Percentiles rank a stretch among this genome's conserved stretches.
Conservation (phyloP, 2,888 invertebrate species). For the Ophion costatus region DNA sequence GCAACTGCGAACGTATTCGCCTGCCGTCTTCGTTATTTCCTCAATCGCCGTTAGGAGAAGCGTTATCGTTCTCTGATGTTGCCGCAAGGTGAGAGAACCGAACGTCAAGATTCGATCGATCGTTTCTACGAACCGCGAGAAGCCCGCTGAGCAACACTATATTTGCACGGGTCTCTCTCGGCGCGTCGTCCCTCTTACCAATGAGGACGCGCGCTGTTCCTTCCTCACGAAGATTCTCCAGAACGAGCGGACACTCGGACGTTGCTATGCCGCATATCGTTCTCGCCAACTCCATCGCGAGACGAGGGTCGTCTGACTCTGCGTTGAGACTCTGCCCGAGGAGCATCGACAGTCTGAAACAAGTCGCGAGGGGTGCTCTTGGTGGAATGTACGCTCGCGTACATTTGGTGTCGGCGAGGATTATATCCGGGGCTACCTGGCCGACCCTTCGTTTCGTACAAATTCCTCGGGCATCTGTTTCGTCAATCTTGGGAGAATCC, state of each 20-base stretch:
- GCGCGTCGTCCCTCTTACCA: constrained; percentile 61
- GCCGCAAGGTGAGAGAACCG: constrained; percentile 68
- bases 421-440: constrained; percentile 69
- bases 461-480: constrained; percentile 76
- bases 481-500: constrained; percentile 73
- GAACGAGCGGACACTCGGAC: constrained; percentile 53
- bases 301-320: constrained; percentile 66
- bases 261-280: constrained; percentile 72
- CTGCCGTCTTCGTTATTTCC: constrained; percentile 65
- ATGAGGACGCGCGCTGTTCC: constrained; percentile 66
- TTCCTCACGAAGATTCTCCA: constrained; percentile 68
- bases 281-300: constrained; percentile 68
- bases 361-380: neutral
- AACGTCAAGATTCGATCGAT: constrained; percentile 66
- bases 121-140: constrained; percentile 66
- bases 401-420: neutral
- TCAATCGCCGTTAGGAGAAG: constrained; percentile 73
- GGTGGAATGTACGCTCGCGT: no score
- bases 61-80: constrained; percentile 75
- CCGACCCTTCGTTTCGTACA: constrained; percentile 72
- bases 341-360: constrained; percentile 73
- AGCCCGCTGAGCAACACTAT: neutral
- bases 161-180: neutral
- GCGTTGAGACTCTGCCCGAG: constrained; percentile 70
- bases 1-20: constrained; percentile 56